Base-by-base conservation (phyloP, 2,113 vertebrate species). In the Harpagus bidentatus region DNA sequence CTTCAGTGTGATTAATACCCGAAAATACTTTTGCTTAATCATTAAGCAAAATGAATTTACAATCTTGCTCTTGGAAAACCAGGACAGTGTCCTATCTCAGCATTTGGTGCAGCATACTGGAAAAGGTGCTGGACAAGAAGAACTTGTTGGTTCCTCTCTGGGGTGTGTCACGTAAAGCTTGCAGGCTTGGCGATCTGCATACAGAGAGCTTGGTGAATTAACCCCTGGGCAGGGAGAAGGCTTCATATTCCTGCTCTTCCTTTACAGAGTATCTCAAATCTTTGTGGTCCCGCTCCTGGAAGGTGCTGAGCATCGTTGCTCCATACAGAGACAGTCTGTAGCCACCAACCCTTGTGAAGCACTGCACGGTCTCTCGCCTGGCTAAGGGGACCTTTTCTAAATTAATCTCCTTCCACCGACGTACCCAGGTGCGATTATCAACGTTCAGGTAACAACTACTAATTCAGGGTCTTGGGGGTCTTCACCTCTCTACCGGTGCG, bases 161-260 rank as follows among this genome's bases (percentile, higher is more conserved):
- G 86, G 13, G 53, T 28, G 17, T 73, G 43, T 18, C 58, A 5
- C 16, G 61, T 81, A 38, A 42, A 52, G 18, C n/a, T 11, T 45
- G 36, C 0, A 0, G 8, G 16, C 31, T n/a, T 71, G 23, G 40
- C 61, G 58, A 11, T 38, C 32, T 50, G 65, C 1, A 2, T 16
- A 8, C 40, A 59, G n/a, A 38, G 17, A 42, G 16, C 34, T 21
- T 36, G 45, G 38, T 55, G 56, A 62, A 25, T 16, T 40, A 79
- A n/a, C 22, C 34, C 43, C 9, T 9, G 36, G 13, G 9, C 0
- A 0, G 28, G 29, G 38, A 78, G 91, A 69, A 38, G 25, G 28
- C 25, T 76, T 40, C 0, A 0, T 42, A 34, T 32, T 36, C 25
- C 9, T 56, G 48, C 7, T 36, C 14, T 45, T 70, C 31, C 14